phyloP scores from a whole-genome alignment of 2,888 invertebrate species.

The Dichetophora obliterata region DNA sequence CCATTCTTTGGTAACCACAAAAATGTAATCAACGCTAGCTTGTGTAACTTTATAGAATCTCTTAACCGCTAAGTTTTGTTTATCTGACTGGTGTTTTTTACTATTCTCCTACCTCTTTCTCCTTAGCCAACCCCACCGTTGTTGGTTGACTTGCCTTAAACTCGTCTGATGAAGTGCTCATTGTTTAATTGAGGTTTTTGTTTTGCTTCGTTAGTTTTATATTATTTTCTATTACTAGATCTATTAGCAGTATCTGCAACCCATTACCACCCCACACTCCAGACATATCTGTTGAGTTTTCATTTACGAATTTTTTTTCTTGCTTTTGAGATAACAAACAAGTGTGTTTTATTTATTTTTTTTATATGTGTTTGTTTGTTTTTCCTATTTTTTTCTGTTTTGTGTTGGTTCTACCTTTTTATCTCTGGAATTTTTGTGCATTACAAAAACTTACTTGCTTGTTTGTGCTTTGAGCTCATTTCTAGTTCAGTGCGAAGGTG shows the following conservation, averaged over 20 bases:
- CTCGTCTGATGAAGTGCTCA: constrained; percentile 11
- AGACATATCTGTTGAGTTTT: background rate
- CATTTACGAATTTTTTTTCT: constrained; percentile 5
- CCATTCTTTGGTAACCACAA: too few relatives aligned
- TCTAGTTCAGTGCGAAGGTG: constrained; percentile 18
- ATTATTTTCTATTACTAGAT: background rate
- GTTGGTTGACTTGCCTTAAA: background rate
- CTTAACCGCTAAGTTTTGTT: too few relatives aligned
- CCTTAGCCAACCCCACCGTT: too few relatives aligned
- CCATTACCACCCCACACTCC: background rate
- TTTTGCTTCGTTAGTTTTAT: constrained; percentile 39
- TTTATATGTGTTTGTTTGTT: constrained; percentile 37
- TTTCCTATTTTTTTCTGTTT: too few relatives aligned
- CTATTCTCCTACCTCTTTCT: too few relatives aligned
- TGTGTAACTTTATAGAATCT: too few relatives aligned
- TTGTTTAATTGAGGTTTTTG: constrained; percentile 35
- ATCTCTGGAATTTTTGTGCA: constrained; percentile 31
- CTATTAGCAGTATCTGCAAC: background rate
- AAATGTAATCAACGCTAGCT: too few relatives aligned
- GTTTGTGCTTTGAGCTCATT: background rate
- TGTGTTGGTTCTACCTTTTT: constrained; percentile 17
- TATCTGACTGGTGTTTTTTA: too few relatives aligned
- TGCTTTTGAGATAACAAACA: constrained; percentile 14
- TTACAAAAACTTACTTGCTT: constrained; percentile 14
- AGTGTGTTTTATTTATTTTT: constrained; percentile 33